Evolutionary conservation across 2,113 vertebrate species (phyloP).

Genomic region (Otolemur garnettii): DNA sequence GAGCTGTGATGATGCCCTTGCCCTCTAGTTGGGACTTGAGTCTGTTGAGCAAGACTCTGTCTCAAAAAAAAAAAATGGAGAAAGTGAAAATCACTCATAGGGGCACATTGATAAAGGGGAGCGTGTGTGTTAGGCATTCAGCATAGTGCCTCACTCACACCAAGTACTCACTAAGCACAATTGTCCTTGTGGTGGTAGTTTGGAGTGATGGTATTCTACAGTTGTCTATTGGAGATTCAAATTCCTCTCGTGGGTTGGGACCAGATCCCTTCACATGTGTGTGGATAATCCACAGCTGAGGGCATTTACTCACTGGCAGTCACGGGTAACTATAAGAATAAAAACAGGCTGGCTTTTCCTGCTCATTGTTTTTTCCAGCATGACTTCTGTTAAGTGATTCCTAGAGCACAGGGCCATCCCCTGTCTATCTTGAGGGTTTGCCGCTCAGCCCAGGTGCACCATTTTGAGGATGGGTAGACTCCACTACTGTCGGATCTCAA

Average conservation of each 20-base stretch:
- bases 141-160: background rate
- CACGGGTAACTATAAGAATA: background rate
- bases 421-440: background rate
- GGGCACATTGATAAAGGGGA: background rate
- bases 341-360: conserved; percentile 4
- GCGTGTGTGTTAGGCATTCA: background rate
- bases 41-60: too few relatives aligned
- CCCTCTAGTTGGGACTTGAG: too few relatives aligned
- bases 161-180: background rate
- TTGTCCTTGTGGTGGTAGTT: background rate
- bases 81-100: background rate
- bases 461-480: background rate
- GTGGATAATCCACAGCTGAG: background rate
- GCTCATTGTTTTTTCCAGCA: background rate
- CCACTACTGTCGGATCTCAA: background rate
- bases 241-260: background rate
- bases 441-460: background rate
- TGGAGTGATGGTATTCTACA: background rate
- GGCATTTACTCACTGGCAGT: background rate
- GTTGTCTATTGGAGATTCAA: background rate
- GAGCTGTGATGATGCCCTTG: too few relatives aligned
- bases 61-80: background rate
- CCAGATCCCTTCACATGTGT: background rate
- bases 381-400: background rate
- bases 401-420: background rate